phyloP scores from a whole-genome alignment of 1,140 invertebrate species.

The Caenorhabditis remanei region DNA sequence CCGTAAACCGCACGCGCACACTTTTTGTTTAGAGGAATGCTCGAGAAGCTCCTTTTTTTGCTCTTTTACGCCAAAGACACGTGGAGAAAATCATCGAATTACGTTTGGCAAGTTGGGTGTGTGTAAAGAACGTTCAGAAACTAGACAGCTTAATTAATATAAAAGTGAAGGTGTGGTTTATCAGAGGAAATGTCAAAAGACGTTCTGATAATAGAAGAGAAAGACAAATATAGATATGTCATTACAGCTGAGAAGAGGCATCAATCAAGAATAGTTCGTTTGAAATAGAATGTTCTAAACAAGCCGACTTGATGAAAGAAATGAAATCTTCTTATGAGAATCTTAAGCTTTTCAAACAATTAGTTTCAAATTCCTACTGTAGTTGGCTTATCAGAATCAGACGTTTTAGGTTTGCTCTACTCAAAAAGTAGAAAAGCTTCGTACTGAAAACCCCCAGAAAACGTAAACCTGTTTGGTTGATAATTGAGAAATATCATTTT shows the following conservation, averaged over 20 bases:
- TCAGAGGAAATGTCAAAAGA: neutral
- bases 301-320: too few species aligned
- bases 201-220: neutral
- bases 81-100: conserved; percentile 18
- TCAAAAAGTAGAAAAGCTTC: too few species aligned
- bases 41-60: neutral
- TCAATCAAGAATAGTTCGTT: conserved; percentile 9
- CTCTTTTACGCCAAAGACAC: neutral
- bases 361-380: too few species aligned
- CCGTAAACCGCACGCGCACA: conserved; percentile 30
- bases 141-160: neutral
- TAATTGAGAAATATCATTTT: too few species aligned
- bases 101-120: neutral
- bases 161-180: neutral
- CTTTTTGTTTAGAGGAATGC: neutral
- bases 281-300: neutral
- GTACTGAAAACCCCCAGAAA: too few species aligned
- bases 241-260: neutral
- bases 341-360: too few species aligned
- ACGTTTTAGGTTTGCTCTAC: too few species aligned
- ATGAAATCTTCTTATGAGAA: too few species aligned
- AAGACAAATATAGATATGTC: neutral
- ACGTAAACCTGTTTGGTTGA: too few species aligned
- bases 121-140: neutral
- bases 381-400: too few species aligned